Evolutionary conservation across 2,113 vertebrate species (phyloP).

Genomic region (Pseudorhombus dupliciocellatus): DNA sequence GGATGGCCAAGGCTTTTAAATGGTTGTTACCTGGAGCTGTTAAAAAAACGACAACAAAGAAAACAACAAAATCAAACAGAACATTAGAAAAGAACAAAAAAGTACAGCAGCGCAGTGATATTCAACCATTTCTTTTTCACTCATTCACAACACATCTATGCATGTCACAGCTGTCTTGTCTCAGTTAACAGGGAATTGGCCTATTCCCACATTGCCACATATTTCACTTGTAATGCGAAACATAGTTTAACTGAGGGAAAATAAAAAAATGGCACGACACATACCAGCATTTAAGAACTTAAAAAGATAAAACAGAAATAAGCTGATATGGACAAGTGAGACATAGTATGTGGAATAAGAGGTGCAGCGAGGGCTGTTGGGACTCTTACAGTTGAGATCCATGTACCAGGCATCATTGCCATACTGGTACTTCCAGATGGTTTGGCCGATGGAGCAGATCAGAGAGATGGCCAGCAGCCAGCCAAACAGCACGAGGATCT

Average conservation of each 20-base stretch:
- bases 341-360: conserved; percentile 75
- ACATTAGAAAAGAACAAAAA: conserved; percentile 83
- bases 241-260: conserved; percentile 78
- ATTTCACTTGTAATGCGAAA: conserved; percentile 83
- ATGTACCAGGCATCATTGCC: conserved; percentile 96
- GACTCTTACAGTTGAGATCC: conserved; percentile 94
- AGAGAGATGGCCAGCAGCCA: conserved; percentile 97
- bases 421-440: conserved; percentile 94
- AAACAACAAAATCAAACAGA: conserved; percentile 84
- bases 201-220: conserved; percentile 81
- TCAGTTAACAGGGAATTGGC: conserved; percentile 76
- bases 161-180: conserved; percentile 71
- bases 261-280: conserved; percentile 74
- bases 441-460: conserved; percentile 94
- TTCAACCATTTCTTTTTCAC: conserved; percentile 84
- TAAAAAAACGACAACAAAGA: conserved; percentile 85
- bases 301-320: conserved; percentile 76
- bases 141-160: conserved; percentile 78
- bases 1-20: conserved; percentile 87
- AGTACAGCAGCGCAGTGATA: conserved; percentile 83
- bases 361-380: conserved; percentile 39
- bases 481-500: conserved; percentile 96
- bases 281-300: conserved; percentile 77
- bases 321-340: conserved; percentile 81
- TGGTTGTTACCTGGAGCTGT: conserved; percentile 90